Conservation (phyloP, 2,797 vertebrate species). For the Ptychobarbus kaznakovi region DNA sequence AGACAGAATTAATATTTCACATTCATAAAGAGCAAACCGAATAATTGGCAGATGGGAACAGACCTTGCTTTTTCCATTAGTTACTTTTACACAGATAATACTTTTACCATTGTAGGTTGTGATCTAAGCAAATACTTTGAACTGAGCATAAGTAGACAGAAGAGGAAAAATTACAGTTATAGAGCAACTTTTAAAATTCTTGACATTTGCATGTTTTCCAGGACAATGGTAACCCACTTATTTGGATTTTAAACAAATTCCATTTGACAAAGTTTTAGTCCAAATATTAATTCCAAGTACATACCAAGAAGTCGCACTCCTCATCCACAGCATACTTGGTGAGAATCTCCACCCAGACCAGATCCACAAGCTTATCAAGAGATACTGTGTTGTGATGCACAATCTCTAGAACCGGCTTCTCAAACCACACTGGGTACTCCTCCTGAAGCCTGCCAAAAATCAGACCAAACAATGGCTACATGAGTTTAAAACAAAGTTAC, state of each 20-base stretch:
- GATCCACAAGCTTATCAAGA: conserved; percentile 95
- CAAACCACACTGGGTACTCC: conserved; percentile 96
- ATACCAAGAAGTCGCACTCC: conserved; percentile 96
- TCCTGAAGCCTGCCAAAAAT: conserved; percentile 87
- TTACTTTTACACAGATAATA: not conserved
- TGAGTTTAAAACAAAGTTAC: not conserved
- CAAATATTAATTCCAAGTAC: conserved; percentile 50
- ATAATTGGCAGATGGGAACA: not conserved
- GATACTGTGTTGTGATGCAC: conserved; percentile 98
- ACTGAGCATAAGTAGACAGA: not conserved
- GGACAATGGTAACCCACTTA: too few relatives aligned
- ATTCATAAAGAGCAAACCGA: not conserved
- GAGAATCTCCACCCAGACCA: conserved; percentile 96
- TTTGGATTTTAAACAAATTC: not conserved
- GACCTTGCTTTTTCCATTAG: not conserved
- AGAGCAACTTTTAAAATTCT: not conserved
- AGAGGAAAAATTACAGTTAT: not conserved
- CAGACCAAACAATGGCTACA: not conserved
- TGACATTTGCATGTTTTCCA: not conserved
- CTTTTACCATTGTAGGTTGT: not conserved
- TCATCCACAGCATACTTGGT: conserved; percentile 96
- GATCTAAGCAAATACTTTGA: not conserved
- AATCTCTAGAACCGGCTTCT: conserved; percentile 95
- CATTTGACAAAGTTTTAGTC: not conserved
- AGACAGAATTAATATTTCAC: not conserved